phyloP scores from a whole-genome alignment of 2,797 vertebrate species.

The Clangula hyemalis region DNA sequence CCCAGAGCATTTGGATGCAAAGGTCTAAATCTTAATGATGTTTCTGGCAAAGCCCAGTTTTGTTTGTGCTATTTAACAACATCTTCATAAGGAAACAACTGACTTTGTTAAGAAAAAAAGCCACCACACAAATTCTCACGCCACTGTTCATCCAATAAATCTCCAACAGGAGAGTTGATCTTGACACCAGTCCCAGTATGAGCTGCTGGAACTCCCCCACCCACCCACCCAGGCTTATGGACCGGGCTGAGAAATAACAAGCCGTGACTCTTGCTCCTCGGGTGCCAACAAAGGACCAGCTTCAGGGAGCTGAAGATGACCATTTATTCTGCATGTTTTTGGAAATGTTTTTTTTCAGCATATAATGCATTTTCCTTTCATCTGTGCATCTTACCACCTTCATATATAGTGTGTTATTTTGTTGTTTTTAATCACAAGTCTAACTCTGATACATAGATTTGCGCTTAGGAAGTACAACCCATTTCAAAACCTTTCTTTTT shows the following conservation, averaged over 20 bases:
- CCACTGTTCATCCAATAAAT: neutral
- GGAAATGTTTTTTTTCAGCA: neutral
- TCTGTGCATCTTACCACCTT: neutral
- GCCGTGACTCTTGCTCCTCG: accelerated
- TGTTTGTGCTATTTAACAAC: neutral
- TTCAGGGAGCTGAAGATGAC: neutral
- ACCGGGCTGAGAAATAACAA: accelerated
- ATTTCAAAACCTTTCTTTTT: neutral
- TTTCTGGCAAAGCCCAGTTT: neutral
- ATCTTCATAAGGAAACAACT: neutral
- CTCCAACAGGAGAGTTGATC: accelerated
- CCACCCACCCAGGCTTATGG: neutral
- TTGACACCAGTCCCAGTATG: neutral
- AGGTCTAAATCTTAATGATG: neutral
- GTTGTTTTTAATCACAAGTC: neutral
- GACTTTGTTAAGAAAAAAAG: neutral
- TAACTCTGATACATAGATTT: neutral
- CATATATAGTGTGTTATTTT: neutral
- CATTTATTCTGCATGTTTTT: neutral
- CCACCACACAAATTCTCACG: neutral
- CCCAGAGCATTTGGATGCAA: neutral
- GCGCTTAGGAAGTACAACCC: neutral
- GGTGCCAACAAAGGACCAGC: neutral
- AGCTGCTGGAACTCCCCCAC: neutral
- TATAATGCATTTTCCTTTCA: neutral